phyloP scores from a whole-genome alignment of 1,140 invertebrate species.

The Zaprionus tsacasi region DNA sequence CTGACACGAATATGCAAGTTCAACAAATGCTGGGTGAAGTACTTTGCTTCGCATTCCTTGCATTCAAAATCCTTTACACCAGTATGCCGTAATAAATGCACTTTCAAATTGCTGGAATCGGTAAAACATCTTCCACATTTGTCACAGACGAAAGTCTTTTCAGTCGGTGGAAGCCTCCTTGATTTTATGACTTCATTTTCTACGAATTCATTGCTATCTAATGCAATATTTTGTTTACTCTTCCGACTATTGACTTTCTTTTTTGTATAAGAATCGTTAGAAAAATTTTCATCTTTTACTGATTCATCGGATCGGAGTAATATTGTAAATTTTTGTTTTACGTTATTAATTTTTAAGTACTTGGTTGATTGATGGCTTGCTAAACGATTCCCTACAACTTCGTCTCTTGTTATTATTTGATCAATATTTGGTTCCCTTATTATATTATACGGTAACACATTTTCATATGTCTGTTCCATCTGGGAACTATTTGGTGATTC shows the following conservation, averaged over 20 bases:
- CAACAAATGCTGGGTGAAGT: slow-evolving; percentile 28
- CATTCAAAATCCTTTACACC: slow-evolving; percentile 44
- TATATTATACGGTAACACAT: background rate
- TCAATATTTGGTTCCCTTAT: background rate
- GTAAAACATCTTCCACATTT: slow-evolving; percentile 45
- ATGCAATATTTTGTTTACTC: background rate
- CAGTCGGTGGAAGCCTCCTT: background rate
- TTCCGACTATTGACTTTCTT: background rate
- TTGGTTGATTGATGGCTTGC: background rate
- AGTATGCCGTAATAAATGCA: slow-evolving; percentile 41
- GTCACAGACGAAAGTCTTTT: slow-evolving; percentile 14
- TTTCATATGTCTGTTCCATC: background rate
- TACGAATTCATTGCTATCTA: background rate
- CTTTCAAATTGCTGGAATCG: slow-evolving; percentile 30
- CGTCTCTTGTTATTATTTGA: background rate
- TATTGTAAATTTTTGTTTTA: no score
- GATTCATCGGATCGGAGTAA: no score
- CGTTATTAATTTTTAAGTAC: background rate
- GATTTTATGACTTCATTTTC: background rate
- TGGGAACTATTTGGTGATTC: background rate
- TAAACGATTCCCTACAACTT: background rate
- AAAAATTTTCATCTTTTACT: background rate
- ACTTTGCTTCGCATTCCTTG: slow-evolving; percentile 20
- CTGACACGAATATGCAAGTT: slow-evolving; percentile 40
- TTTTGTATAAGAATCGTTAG: background rate